Conservation (phyloP, 2,888 invertebrate genomes). For the Meghimatium bilineatum region DNA sequence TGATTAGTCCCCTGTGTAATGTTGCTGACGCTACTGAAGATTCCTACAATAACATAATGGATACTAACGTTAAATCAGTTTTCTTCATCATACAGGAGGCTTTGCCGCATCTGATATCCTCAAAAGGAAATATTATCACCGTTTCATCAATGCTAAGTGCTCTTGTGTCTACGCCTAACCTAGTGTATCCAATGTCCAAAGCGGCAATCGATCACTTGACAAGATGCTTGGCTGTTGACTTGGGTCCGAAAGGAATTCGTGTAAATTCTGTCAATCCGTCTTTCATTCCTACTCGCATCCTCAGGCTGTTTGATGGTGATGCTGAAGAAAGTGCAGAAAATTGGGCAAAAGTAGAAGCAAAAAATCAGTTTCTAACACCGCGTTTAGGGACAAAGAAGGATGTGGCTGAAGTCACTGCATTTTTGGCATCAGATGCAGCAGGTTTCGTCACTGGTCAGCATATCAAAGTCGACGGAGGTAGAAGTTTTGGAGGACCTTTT, state of each 20-base stretch:
- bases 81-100: constrained; percentile 41
- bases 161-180: not conserved
- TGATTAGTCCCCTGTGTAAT: not conserved
- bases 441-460: constrained; percentile 22
- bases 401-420: constrained; percentile 27
- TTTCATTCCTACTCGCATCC: not conserved
- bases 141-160: constrained; percentile 27
- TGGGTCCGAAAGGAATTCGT: constrained; percentile 12
- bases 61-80: constrained; percentile 37
- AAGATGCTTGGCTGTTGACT: constrained; percentile 13
- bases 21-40: constrained; percentile 16
- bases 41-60: constrained; percentile 31
- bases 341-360: not conserved
- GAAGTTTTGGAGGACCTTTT: not conserved
- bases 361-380: not conserved
- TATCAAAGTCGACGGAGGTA: constrained; percentile 17
- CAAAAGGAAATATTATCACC: constrained; percentile 34
- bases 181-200: constrained; percentile 30
- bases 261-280: not conserved
- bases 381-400: not conserved
- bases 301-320: not conserved
- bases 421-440: constrained; percentile 19
- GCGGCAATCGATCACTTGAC: constrained; percentile 32
- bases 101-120: constrained; percentile 33
- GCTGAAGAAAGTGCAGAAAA: no score